phyloP scores from a whole-genome alignment of 2,888 invertebrate species.

The Leptodirus hochenwartii region DNA sequence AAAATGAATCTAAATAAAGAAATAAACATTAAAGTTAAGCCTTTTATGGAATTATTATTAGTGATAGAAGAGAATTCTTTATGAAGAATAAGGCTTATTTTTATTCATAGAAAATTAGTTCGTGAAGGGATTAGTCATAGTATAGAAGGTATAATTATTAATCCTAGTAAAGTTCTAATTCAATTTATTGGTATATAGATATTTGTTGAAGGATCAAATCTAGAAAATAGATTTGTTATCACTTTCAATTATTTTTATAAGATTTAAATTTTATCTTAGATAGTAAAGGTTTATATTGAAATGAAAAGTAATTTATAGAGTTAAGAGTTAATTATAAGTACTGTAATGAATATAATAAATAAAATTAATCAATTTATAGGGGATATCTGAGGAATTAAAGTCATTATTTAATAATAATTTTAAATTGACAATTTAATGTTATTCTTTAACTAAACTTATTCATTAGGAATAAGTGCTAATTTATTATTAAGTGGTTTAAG shows the following conservation, averaged over 20 bases:
- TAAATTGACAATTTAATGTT: conserved; percentile 49
- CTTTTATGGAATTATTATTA: conserved; percentile 21
- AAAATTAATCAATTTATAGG: conserved; percentile 35
- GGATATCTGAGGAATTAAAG: conserved; percentile 50
- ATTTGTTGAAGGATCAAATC: conserved; percentile 43
- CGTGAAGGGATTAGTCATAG: conserved; percentile 38
- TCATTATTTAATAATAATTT: conserved; percentile 39
- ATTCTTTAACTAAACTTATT: conserved; percentile 34
- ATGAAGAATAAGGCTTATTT: conserved; percentile 29
- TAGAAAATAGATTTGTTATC: conserved; percentile 44
- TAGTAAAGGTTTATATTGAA: conserved; percentile 19
- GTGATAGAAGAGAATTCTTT: conserved; percentile 44
- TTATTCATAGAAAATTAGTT: conserved; percentile 30
- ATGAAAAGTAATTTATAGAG: conserved; percentile 33
- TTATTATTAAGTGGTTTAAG: conserved; percentile 49
- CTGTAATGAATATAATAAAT: conserved; percentile 24
- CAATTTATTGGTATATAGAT: conserved; percentile 38
- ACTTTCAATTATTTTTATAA: conserved; percentile 33
- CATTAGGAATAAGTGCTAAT: conserved; percentile 43
- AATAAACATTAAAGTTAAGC: conserved; percentile 36
- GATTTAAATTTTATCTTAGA: conserved; percentile 14
- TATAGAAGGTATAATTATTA: conserved; percentile 32
- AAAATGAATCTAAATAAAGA: conserved; percentile 38
- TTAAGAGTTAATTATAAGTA: conserved; percentile 33
- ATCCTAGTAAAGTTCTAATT: conserved; percentile 33